Base-by-base conservation (phyloP, 2,888 invertebrate species). In the Oscheius sp. region DNA sequence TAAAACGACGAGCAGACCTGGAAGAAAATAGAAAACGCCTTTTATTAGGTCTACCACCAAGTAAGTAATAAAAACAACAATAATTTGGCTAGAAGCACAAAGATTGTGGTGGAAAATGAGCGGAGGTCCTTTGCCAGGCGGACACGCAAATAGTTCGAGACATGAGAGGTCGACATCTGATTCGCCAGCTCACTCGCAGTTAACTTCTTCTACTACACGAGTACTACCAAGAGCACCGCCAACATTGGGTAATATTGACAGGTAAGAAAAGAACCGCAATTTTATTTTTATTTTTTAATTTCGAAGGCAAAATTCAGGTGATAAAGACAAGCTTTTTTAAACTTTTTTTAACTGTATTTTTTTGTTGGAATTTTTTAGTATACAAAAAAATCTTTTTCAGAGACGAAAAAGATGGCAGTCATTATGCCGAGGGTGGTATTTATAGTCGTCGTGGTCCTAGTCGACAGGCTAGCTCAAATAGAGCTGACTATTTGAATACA, bases 31-130 rank as follows among this genome's bases (percentile, higher is more conserved):
- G 73, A n/a, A 77, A 73, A 51, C 45, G 69, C 24, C 51, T 73
- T 2, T 56, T 70, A 22, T 45, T 71, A 0, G 63, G 70, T 33
- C 45, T 70, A n/a, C 75, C 73, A 20, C 69, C 70, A 28, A 62
- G 73, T 73, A 6, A 54, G 66, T 45, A 47, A 17, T 4, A 6
- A 22, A 17, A 9, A n/a, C 33, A n/a, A 17, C 9, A 64, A 50
- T 12, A n/a, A n/a, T n/a, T n/a, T n/a, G 6, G 50, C 24, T 64
- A 70, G 72, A 59, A 26, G 67, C 59, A 28, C 59, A 59, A 24
- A 8, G 68, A 30, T 47, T 74, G 36, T 75, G 75, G 75, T 75
- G 75, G 75, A 62, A 70, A 26, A 67, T 72, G 0, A 24, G 70
- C 22, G 44, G 33, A 22, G 36, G 3, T 2, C 54, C 32, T 14